These are phyloP conservation scores for Phocoena sinus DNA, from an alignment of 2,113 vertebrate genomes.

Conservation along the genomic window DNA sequence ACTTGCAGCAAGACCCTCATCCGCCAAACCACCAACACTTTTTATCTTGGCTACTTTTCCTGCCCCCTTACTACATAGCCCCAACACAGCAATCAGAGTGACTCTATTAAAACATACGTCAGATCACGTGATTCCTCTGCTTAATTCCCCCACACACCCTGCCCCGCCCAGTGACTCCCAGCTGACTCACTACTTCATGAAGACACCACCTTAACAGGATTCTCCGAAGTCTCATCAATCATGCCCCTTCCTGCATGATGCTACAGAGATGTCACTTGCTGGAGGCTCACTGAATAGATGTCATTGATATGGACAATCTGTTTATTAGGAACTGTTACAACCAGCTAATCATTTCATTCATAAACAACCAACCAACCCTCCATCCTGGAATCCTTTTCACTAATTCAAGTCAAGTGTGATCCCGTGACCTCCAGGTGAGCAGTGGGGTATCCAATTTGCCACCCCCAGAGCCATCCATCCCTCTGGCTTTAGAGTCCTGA, in stretches of 20 bases:
- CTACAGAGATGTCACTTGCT: not conserved
- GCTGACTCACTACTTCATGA: not conserved
- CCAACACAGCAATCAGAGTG: not conserved
- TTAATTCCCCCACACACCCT: not conserved
- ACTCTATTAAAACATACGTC: not conserved
- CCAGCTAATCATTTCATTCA: slow-evolving; percentile 60
- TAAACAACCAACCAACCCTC: slow-evolving; percentile 23
- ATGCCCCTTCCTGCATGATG: not conserved
- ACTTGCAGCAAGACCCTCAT: not conserved
- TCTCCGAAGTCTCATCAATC: not conserved
- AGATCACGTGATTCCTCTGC: not conserved
- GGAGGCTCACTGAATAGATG: not conserved
- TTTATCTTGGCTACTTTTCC: not conserved
- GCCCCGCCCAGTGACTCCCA: not conserved
- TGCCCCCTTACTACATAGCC: not conserved
- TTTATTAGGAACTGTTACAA: slow-evolving; percentile 52
- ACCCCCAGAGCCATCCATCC: slow-evolving; percentile 47
- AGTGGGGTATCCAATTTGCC: slow-evolving; percentile 26
- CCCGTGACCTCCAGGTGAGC: slow-evolving; percentile 57
- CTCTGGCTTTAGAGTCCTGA: not conserved
- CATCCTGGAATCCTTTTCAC: slow-evolving; percentile 45
- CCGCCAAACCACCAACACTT: not conserved
- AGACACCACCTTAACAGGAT: not conserved
- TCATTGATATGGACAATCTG: slow-evolving; percentile 26
- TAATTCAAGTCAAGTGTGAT: slow-evolving; percentile 66